A percentile compares a stretch with the other conserved stretches of the same genome.
These are phyloP conservation scores for Tupaia chinensis DNA, from an alignment of 2,113 vertebrate species.

Conservation along the genomic window DNA sequence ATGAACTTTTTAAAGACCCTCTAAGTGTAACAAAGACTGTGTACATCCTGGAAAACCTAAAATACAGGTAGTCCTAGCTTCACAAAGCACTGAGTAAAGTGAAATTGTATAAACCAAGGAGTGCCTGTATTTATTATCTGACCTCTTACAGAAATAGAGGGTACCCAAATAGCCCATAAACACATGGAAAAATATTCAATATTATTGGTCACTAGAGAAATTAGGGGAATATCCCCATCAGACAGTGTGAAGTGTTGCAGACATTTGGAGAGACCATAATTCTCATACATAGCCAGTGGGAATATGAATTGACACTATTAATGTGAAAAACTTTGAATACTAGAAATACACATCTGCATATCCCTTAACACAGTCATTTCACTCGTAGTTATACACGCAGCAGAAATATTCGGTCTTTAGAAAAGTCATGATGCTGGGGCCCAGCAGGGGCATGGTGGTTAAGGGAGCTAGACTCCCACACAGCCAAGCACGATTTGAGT, in stretches of 20 bases:
- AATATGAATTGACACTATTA: not conserved
- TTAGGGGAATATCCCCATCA: not conserved
- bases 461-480: too few relatives aligned
- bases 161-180: not conserved
- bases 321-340: not conserved
- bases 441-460: too few relatives aligned
- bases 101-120: constrained; percentile 13
- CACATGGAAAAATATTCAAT: constrained; percentile 15
- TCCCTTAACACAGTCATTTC: constrained; percentile 41
- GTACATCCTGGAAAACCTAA: not conserved
- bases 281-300: not conserved
- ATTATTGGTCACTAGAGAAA: constrained; percentile 23
- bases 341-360: constrained; percentile 3
- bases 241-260: not conserved
- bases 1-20: too few relatives aligned
- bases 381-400: not conserved
- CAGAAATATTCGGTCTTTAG: not conserved
- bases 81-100: not conserved
- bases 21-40: not conserved
- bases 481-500: too few relatives aligned
- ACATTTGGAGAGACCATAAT: constrained; percentile 8
- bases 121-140: not conserved
- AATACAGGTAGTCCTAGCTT: not conserved
- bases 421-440: too few relatives aligned
- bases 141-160: not conserved